A percentile compares a stretch with the other conserved stretches of the same genome.
These are phyloP conservation scores for Prinia subflava DNA, from an alignment of 2,113 vertebrate species.

Conservation along the genomic window DNA sequence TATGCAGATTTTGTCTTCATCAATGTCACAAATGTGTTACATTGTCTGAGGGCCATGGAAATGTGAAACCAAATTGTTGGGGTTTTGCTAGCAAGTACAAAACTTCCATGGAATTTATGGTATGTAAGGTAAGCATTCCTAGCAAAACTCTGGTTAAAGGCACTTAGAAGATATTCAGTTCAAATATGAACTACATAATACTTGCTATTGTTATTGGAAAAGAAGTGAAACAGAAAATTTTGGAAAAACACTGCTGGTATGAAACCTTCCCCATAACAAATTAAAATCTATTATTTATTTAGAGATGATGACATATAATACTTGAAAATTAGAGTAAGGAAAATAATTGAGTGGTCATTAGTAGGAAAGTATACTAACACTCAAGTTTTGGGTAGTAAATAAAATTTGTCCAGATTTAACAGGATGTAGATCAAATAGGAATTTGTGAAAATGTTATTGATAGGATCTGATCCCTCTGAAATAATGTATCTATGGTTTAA, in stretches of 20 bases:
- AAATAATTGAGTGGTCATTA: neutral
- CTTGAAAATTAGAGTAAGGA: neutral
- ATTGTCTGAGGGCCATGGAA: neutral
- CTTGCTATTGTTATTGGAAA: conserved; percentile 14
- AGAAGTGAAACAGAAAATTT: neutral
- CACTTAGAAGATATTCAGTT: neutral
- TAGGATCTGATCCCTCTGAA: neutral
- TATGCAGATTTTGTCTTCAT: neutral
- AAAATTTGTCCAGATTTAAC: neutral
- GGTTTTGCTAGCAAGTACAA: neutral
- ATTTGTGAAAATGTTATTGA: neutral
- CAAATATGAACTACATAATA: neutral
- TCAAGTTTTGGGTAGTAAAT: neutral
- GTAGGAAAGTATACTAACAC: neutral
- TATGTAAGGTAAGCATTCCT: conserved; percentile 21
- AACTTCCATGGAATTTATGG: conserved; percentile 34
- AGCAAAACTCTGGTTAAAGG: neutral
- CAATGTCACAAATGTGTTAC: neutral
- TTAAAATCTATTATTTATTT: neutral
- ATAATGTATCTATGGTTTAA: neutral
- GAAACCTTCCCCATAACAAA: neutral
- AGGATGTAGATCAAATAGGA: neutral
- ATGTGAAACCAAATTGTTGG: neutral
- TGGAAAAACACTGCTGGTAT: neutral
- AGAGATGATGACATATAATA: neutral